phyloP scores from a whole-genome alignment of 2,797 vertebrate genomes.

The Muraenolepis orangiensis region DNA sequence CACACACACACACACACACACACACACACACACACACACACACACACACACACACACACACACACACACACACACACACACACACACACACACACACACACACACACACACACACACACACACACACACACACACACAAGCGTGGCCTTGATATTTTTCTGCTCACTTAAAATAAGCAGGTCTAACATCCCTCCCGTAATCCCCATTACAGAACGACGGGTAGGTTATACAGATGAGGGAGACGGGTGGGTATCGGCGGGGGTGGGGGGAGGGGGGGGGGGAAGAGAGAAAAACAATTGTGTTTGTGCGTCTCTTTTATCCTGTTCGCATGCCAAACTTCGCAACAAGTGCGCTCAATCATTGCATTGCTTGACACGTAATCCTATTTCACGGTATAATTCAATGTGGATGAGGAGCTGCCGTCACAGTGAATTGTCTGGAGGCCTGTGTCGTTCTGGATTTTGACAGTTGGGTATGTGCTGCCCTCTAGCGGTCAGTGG shows the following conservation, averaged over 20 bases:
- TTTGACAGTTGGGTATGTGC: constrained; percentile 18
- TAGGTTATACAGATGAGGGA: too few relatives aligned
- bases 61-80: constrained; percentile 21
- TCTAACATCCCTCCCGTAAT: too few relatives aligned
- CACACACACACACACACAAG: constrained; percentile 31
- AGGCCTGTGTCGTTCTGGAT: constrained; percentile 6
- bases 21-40: neutral
- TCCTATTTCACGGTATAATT: constrained; percentile 71
- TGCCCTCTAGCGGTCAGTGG: constrained; percentile 58
- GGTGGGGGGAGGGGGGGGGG: too few relatives aligned
- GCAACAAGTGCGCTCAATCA: constrained; percentile 67
- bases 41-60: too few relatives aligned
- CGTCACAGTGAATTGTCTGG: constrained; percentile 47
- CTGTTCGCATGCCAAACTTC: constrained; percentile 52
- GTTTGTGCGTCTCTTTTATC: constrained; percentile 48
- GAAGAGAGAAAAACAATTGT: neutral
- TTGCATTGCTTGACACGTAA: constrained; percentile 69
- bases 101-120: too few relatives aligned
- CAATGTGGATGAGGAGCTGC: constrained; percentile 63
- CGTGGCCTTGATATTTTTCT: constrained; percentile 52
- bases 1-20: too few relatives aligned
- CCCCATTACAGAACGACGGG: too few relatives aligned
- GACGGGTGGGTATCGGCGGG: too few relatives aligned
- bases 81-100: constrained; percentile 11
- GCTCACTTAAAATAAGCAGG: constrained; percentile 39